These are phyloP conservation scores for Stegodyphus mimosarum DNA, from an alignment of 1,140 invertebrate genomes.

Conservation along the genomic window DNA sequence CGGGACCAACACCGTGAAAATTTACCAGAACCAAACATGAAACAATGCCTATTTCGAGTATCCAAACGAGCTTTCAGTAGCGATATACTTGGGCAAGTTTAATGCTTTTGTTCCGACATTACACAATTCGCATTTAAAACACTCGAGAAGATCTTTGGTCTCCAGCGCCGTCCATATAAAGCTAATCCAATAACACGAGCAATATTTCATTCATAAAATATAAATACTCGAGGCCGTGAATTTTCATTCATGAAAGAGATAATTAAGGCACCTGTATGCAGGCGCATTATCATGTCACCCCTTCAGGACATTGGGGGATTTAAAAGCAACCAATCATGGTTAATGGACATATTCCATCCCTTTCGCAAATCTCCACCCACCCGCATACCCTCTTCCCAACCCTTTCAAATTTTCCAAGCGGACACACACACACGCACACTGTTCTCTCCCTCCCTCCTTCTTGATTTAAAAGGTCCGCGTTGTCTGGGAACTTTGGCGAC, in stretches of 20 bases:
- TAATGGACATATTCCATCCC: conserved; percentile 41
- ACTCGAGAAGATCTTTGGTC: no score
- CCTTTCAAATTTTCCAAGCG: conserved; percentile 16
- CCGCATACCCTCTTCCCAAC: background rate
- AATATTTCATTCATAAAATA: conserved; percentile 59
- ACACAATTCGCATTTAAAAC: no score
- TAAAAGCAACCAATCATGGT: conserved; percentile 61
- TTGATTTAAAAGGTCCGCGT: conserved; percentile 55
- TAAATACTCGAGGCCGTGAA: conserved; percentile 48
- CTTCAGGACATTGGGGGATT: conserved; percentile 50
- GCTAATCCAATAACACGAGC: conserved; percentile 43
- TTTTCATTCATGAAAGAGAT: conserved; percentile 60
- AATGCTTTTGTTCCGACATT: no score
- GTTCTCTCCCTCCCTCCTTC: conserved; percentile 12
- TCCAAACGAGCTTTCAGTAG: no score
- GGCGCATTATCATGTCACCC: conserved; percentile 57
- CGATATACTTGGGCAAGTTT: no score
- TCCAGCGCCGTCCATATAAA: background rate
- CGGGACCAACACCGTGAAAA: no score
- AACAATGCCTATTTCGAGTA: no score
- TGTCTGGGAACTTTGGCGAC: conserved; percentile 47
- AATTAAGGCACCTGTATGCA: conserved; percentile 58
- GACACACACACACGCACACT: no score
- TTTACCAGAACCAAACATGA: no score
- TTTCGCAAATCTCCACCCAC: background rate